A percentile compares a stretch with the other conserved stretches of the same genome.
phyloP scores from a whole-genome alignment of 2,888 invertebrate species.

The Sinotaia quadrata region DNA sequence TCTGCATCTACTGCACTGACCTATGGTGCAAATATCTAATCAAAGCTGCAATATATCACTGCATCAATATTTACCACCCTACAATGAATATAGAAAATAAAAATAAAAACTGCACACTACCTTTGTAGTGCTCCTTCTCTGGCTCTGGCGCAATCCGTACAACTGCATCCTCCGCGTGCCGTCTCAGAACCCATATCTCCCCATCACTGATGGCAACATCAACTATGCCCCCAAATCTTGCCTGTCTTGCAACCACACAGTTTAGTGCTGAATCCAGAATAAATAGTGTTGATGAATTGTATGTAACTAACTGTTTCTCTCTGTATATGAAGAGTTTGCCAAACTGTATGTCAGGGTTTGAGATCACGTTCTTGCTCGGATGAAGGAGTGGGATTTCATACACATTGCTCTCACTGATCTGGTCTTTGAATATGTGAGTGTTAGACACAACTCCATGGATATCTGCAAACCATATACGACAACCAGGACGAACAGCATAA shows the following conservation, averaged over 20 bases:
- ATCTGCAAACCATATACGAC: slow-evolving; percentile 88
- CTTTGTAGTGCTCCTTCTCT: slow-evolving; percentile 4
- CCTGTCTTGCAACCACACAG: slow-evolving; percentile 79
- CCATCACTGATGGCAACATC: slow-evolving; percentile 69
- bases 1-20: too few relatives aligned
- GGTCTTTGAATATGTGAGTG: slow-evolving; percentile 86
- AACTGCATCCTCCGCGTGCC: slow-evolving; percentile 77
- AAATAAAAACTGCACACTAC: background rate
- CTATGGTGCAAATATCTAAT: too few relatives aligned
- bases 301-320: slow-evolving; percentile 83
- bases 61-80: too few relatives aligned
- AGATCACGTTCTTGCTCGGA: slow-evolving; percentile 26
- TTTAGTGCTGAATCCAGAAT: slow-evolving; percentile 81
- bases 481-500: slow-evolving; percentile 86
- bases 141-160: slow-evolving; percentile 84
- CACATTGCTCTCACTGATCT: slow-evolving; percentile 39
- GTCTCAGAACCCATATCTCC: slow-evolving; percentile 81
- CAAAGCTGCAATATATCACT: too few relatives aligned
- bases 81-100: too few relatives aligned
- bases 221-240: slow-evolving; percentile 74
- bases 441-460: slow-evolving; percentile 83
- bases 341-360: slow-evolving; percentile 74
- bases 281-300: slow-evolving; percentile 81
- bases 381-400: slow-evolving; percentile 28
- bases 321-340: slow-evolving; percentile 80